phyloP scores from a whole-genome alignment of 2,113 vertebrate species.

The Serinus canaria region DNA sequence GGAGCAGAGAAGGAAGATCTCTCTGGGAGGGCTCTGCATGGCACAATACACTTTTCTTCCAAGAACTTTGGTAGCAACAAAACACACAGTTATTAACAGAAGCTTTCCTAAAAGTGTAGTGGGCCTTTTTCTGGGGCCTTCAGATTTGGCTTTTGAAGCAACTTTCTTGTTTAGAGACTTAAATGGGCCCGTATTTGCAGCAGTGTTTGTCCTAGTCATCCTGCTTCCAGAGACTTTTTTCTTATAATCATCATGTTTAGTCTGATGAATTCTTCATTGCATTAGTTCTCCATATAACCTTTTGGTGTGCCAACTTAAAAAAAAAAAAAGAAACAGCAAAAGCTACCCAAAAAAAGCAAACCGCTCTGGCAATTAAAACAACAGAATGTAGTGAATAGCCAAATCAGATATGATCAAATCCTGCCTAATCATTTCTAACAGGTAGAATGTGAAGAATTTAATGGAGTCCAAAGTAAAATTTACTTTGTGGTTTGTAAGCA shows the following conservation, averaged over 20 bases:
- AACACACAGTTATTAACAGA: background rate
- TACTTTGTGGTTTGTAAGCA: background rate
- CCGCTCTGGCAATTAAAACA: background rate
- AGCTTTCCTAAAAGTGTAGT: background rate
- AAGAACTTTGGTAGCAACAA: background rate
- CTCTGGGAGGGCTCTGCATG: background rate
- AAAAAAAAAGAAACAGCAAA: background rate
- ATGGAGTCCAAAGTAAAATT: conserved; percentile 18
- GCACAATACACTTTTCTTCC: background rate
- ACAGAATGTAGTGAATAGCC: background rate
- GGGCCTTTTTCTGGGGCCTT: background rate
- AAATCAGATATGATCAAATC: background rate
- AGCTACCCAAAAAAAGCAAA: background rate
- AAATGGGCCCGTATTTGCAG: background rate
- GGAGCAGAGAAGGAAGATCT: background rate
- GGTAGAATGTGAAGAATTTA: background rate
- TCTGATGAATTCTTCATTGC: background rate
- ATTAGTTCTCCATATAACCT: background rate
- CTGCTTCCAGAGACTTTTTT: background rate
- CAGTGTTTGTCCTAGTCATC: background rate
- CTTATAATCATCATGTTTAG: background rate
- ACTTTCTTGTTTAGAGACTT: background rate
- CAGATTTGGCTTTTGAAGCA: background rate
- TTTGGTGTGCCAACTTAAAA: background rate
- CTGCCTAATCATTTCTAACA: background rate